Evolutionary conservation across 1,140 invertebrate genomes (phyloP).

Genomic region (Neodiprion pinetum): DNA sequence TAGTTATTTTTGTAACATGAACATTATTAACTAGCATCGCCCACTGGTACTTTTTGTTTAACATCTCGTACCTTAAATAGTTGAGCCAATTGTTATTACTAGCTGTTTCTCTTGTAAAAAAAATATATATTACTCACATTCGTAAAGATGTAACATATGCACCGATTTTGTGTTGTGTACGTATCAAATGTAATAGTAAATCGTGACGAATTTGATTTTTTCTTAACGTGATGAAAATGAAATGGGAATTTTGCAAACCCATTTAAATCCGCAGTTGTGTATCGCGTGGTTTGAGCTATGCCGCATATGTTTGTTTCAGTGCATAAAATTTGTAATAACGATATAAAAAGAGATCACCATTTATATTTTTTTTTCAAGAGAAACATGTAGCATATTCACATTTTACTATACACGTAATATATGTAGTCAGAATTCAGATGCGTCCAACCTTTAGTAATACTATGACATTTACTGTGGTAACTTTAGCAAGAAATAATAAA

Average conservation of each 20-base stretch:
- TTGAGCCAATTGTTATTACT: constrained; percentile 43
- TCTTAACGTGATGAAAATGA: too few relatives aligned
- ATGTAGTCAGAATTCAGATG: neutral
- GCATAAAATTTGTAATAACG: neutral
- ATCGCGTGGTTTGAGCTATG: too few relatives aligned
- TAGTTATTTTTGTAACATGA: constrained; percentile 18
- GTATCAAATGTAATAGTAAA: too few relatives aligned
- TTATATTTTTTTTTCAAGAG: neutral
- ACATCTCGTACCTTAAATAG: constrained; percentile 41
- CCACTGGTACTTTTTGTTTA: constrained; percentile 36
- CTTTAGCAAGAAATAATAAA: constrained; percentile 36
- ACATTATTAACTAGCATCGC: constrained; percentile 41
- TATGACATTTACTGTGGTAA: constrained; percentile 21
- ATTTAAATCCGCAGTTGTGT: too few relatives aligned
- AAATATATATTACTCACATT: neutral
- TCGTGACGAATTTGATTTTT: too few relatives aligned
- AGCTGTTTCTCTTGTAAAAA: constrained; percentile 1
- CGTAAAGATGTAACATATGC: neutral
- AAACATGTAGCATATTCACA: neutral
- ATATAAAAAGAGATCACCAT: constrained; percentile 1
- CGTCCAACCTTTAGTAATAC: constrained; percentile 10
- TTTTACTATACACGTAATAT: constrained; percentile 3
- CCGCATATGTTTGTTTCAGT: too few relatives aligned
- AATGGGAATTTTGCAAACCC: too few relatives aligned
- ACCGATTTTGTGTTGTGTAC: neutral